Evolutionary conservation across 2,113 vertebrate species (phyloP).

Genomic region (Sinocyclocheilus maitianheensis): DNA sequence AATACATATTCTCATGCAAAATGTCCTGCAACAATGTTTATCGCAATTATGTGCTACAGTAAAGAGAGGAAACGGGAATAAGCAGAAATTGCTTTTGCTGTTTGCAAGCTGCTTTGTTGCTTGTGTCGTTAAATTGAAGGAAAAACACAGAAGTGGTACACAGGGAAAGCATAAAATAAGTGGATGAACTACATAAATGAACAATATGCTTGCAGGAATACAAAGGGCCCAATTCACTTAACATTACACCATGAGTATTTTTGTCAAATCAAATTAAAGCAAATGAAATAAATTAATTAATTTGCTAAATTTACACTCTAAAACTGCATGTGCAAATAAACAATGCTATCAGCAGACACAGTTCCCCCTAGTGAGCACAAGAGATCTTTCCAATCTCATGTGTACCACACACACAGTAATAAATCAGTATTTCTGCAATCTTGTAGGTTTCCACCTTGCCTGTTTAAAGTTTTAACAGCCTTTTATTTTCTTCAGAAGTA

Average conservation of each 20-base stretch:
- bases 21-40: slow-evolving; percentile 29
- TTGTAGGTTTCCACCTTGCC: not conserved
- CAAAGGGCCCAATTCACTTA: not conserved
- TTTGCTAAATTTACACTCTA: not conserved
- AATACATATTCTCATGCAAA: slow-evolving; percentile 40
- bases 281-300: not conserved
- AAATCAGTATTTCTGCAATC: not conserved
- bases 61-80: not conserved
- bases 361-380: not conserved
- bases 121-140: slow-evolving; percentile 13
- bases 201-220: not conserved
- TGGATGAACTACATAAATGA: not conserved
- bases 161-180: not conserved
- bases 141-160: not conserved
- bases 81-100: slow-evolving; percentile 12
- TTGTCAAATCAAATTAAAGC: not conserved
- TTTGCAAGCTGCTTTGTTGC: slow-evolving; percentile 25
- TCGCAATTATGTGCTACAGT: slow-evolving; percentile 7
- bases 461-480: slow-evolving; percentile 10
- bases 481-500: slow-evolving; percentile 3
- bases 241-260: not conserved
- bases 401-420: not conserved
- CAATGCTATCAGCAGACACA: not conserved
- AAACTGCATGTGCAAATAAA: not conserved
- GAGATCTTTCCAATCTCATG: not conserved